Conservation (phyloP, 2,888 invertebrate species). For the Junonia oenone region DNA sequence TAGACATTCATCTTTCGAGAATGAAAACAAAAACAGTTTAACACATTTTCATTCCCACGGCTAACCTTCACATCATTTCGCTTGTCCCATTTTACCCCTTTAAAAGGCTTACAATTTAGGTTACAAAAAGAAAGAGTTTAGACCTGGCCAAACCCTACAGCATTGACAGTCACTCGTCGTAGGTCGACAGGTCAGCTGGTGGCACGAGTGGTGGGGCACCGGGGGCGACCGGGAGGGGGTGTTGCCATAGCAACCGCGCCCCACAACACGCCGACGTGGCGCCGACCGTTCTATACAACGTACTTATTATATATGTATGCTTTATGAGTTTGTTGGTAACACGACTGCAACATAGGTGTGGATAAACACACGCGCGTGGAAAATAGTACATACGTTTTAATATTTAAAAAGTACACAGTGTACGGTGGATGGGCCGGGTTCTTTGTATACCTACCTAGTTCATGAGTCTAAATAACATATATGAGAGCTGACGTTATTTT, state of each 20-base stretch:
- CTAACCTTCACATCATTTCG: conserved; percentile 18
- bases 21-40: neutral
- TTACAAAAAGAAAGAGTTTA: conserved; percentile 28
- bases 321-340: conserved; percentile 62
- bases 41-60: conserved; percentile 1
- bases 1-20: neutral
- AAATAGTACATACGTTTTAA: conserved; percentile 55
- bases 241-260: conserved; percentile 65
- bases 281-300: conserved; percentile 52
- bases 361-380: conserved; percentile 29
- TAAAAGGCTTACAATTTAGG: conserved; percentile 20
- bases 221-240: conserved; percentile 37
- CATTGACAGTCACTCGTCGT: conserved; percentile 66
- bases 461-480: neutral
- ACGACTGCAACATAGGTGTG: conserved; percentile 45
- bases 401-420: conserved; percentile 54
- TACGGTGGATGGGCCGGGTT: conserved; percentile 7
- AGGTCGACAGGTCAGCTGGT: conserved; percentile 74
- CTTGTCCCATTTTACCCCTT: conserved; percentile 12
- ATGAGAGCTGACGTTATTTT: neutral
- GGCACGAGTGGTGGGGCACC: conserved; percentile 39
- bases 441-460: neutral
- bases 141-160: conserved; percentile 32
- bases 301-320: conserved; percentile 59
- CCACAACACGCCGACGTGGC: conserved; percentile 76